Base-by-base conservation (phyloP, 1,140 invertebrate genomes). In the Caerostris extrusa region DNA sequence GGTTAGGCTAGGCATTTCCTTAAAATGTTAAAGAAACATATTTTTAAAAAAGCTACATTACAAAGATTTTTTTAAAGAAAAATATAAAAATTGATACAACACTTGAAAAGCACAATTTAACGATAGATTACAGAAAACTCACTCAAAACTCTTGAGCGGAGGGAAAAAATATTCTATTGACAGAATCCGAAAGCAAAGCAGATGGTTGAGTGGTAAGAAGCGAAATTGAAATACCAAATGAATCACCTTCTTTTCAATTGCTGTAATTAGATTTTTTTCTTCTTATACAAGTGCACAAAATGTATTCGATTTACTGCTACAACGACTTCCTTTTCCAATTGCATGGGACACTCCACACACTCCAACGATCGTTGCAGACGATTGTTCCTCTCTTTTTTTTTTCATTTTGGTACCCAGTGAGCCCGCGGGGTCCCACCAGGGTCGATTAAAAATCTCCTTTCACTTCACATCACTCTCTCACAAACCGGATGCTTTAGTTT, bases 401-500 rank as follows among this genome's bases (percentile, higher is more conserved):
- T 34, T 34, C 34, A 34, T 34, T 34, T 83, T 5, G 7, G 19
- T 83, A 19, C 55, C 14, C 7, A 3, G 19, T 8, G 55, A 17
- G 14, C 6, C 82, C 5, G 55, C 82, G 82, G 82, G 82, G 82
- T 83, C 82, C 82, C 7, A 19, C 55, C 50, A 12, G 8, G 10
- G 53, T 50, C 12, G 34, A 50, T 12, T 64, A 19, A 58, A 83
- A 58, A 57, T 14, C 55, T 83, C 82, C 8, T 19, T 57, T 58
- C 56, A 83, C 1, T n/a, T n/a, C 82, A 83, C 55, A 19, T 56
- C 5, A 19, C 82, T 83, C 82, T 83, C 10, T 50, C 5, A 77
- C 34, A 19, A 83, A 83, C 82, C 82, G 82, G 82, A 83, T 83
- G 34, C 10, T 6, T 83, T 19, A 83, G 82, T 83, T 83, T 56